phyloP scores from a whole-genome alignment of 35 echinoderm and acorn worm species.

The Apostichopus californicus region DNA sequence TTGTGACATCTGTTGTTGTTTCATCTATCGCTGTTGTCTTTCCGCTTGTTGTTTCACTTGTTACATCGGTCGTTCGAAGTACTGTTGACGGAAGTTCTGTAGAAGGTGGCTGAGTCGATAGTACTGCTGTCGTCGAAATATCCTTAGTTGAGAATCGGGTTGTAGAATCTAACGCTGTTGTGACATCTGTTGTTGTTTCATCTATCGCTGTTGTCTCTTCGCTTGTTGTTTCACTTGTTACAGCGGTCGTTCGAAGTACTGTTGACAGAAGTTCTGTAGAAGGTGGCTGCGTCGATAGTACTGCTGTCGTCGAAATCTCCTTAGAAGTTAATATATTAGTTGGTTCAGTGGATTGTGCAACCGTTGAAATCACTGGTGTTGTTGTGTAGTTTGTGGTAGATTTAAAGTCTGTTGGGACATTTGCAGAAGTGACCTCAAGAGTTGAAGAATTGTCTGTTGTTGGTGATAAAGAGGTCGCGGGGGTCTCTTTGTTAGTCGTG shows the following conservation, averaged over 20 bases:
- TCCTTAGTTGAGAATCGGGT: background rate
- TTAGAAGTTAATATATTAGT: background rate
- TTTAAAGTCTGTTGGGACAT: background rate
- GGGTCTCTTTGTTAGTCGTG: no score
- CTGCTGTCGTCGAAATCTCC: background rate
- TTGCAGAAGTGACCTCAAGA: no score
- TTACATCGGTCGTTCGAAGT: background rate
- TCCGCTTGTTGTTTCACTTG: background rate
- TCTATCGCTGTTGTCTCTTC: background rate
- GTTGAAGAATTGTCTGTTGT: background rate
- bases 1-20: background rate
- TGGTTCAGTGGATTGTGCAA: background rate
- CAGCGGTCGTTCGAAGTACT: background rate
- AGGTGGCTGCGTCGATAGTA: background rate
- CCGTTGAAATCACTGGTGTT: background rate
- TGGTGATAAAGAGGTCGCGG: no score
- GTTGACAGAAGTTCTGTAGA: background rate
- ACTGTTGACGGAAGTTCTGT: background rate
- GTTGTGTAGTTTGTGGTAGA: background rate
- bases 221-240: background rate
- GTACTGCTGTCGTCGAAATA: background rate
- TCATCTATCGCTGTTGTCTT: background rate
- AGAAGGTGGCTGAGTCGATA: background rate
- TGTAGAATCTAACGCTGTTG: background rate
- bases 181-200: background rate